phyloP scores from a whole-genome alignment of 1,140 invertebrate species.

The Pseudomyrmex sp. region DNA sequence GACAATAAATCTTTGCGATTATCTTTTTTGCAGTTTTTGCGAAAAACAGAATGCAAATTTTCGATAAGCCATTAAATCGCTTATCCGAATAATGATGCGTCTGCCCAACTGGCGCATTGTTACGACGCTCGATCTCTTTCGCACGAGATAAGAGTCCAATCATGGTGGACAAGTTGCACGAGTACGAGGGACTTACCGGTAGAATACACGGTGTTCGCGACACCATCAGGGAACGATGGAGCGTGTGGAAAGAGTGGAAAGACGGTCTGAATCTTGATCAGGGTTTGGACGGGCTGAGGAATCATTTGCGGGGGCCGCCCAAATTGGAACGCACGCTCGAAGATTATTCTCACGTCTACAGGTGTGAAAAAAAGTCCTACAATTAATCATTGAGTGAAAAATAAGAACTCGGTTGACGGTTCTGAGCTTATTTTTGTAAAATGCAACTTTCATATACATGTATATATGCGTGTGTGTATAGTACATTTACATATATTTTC shows the following conservation, averaged over 20 bases:
- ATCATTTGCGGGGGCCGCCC: slow-evolving; percentile 82
- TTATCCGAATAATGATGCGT: slow-evolving; percentile 13
- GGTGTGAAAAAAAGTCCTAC: slow-evolving; percentile 84
- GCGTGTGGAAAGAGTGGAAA: slow-evolving; percentile 86
- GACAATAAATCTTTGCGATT: no score
- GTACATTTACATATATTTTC: no score
- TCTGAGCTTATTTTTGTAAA: no score
- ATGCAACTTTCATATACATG: no score
- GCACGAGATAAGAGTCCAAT: slow-evolving; percentile 14
- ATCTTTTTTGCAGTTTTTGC: neutral
- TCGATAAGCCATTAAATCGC: neutral
- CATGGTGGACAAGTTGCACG: slow-evolving; percentile 91
- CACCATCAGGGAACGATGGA: slow-evolving; percentile 87
- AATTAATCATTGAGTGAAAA: neutral
- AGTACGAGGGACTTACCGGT: slow-evolving; percentile 91
- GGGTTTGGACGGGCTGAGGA: slow-evolving; percentile 77
- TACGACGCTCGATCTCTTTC: slow-evolving; percentile 6
- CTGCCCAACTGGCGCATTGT: neutral
- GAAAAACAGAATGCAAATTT: neutral
- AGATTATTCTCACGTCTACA: slow-evolving; percentile 91
- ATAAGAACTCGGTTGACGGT: no score
- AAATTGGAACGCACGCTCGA: slow-evolving; percentile 83
- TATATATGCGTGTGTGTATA: no score
- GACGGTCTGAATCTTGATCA: slow-evolving; percentile 84
- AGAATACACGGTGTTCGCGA: slow-evolving; percentile 89